A percentile compares a stretch with the other conserved stretches of the same genome.
phyloP scores from a whole-genome alignment of 2,888 invertebrate genomes.

The Tachina lurida region DNA sequence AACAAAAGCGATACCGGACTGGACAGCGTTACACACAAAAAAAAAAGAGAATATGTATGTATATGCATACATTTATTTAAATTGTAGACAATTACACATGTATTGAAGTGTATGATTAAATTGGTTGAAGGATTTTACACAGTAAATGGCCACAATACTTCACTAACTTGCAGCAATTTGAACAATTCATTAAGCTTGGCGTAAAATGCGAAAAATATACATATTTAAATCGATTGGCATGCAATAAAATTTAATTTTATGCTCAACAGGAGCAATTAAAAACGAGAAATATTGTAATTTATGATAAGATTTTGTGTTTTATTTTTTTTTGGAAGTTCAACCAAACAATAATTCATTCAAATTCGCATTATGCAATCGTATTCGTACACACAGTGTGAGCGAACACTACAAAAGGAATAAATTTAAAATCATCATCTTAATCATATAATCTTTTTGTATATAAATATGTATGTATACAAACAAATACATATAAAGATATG shows the following conservation, averaged over 20 bases:
- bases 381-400: neutral
- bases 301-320: constrained; percentile 41
- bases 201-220: constrained; percentile 22
- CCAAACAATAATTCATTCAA: constrained; percentile 39
- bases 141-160: constrained; percentile 63
- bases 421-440: constrained; percentile 65
- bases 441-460: constrained; percentile 61
- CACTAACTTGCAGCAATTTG: constrained; percentile 27
- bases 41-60: neutral
- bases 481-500: neutral
- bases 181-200: constrained; percentile 42
- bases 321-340: constrained; percentile 24
- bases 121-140: constrained; percentile 67
- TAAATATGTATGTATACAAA: constrained; percentile 32
- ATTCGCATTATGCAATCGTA: constrained; percentile 8
- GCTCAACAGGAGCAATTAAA: constrained; percentile 66
- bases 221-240: constrained; percentile 28
- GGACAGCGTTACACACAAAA: neutral
- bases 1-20: constrained; percentile 27
- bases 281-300: constrained; percentile 56
- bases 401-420: constrained; percentile 51
- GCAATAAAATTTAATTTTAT: constrained; percentile 52
- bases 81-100: constrained; percentile 43
- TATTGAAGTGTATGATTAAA: constrained; percentile 69
- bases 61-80: constrained; percentile 35